Evolutionary conservation across 1,140 invertebrate species (phyloP).

Genomic region (Drosophila sproati): DNA sequence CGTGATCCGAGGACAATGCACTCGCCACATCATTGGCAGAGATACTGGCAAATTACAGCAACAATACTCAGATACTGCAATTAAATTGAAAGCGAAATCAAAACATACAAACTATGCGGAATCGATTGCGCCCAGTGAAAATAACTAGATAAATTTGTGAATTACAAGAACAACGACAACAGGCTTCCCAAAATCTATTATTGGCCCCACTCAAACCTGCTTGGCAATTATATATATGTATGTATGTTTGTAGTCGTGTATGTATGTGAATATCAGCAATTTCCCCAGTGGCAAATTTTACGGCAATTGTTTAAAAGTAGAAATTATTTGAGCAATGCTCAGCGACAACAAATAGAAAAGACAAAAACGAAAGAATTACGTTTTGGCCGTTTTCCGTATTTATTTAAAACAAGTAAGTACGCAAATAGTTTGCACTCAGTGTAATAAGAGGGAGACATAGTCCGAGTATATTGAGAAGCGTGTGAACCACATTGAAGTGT

Average conservation of each 20-base stretch:
- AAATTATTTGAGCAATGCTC: slow-evolving; percentile 57
- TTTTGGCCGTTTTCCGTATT: slow-evolving; percentile 57
- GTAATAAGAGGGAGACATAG: not conserved
- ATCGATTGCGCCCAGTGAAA: slow-evolving; percentile 51
- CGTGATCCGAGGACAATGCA: slow-evolving; percentile 72
- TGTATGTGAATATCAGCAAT: not conserved
- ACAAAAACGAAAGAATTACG: not conserved
- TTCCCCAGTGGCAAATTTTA: slow-evolving; percentile 44
- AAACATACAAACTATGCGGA: slow-evolving; percentile 69
- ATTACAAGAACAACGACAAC: slow-evolving; percentile 20
- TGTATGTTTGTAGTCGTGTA: not conserved
- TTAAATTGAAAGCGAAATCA: slow-evolving; percentile 70
- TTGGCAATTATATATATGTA: not conserved
- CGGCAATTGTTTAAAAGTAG: slow-evolving; percentile 64
- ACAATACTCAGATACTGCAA: slow-evolving; percentile 1
- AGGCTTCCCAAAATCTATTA: slow-evolving; percentile 46
- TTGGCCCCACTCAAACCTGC: slow-evolving; percentile 5
- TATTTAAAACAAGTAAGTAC: slow-evolving; percentile 9
- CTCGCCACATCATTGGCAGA: slow-evolving; percentile 31
- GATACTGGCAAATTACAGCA: not conserved
- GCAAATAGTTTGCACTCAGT: not conserved
- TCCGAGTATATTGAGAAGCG: slow-evolving; percentile 31
- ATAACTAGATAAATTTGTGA: slow-evolving; percentile 50
- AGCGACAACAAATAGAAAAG: not conserved
- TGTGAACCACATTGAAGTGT: slow-evolving; percentile 56